A percentile compares a stretch with the other conserved stretches of the same genome.
phyloP scores from a whole-genome alignment of 2,888 invertebrate genomes.

The Acanthosepion pharaonis region DNA sequence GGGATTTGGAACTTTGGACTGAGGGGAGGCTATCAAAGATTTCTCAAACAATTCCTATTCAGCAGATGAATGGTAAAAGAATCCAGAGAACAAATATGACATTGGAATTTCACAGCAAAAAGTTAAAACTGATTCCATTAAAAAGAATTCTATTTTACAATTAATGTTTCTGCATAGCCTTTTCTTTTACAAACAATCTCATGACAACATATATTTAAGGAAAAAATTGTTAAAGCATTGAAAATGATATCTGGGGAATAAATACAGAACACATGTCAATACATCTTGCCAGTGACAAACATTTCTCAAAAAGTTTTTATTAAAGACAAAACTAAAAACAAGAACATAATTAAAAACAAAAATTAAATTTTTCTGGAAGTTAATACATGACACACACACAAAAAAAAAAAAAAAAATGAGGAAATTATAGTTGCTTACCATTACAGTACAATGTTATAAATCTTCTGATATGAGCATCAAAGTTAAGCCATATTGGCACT shows the following conservation, averaged over 20 bases:
- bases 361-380: no score
- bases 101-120: constrained; percentile 7
- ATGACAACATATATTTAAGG: background rate
- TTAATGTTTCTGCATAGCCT: background rate
- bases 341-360: no score
- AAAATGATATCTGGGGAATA: background rate
- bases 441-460: no score
- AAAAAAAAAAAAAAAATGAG: no score
- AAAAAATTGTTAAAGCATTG: background rate
- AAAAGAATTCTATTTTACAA: constrained; percentile 16
- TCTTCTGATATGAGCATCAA: background rate
- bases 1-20: background rate
- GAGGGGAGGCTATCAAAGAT: background rate
- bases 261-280: background rate
- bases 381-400: no score
- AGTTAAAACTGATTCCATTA: background rate
- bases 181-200: background rate
- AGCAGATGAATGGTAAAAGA: background rate
- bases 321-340: no score
- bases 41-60: background rate
- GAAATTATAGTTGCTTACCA: no score
- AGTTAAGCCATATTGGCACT: background rate
- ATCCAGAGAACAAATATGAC: background rate
- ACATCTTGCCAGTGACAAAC: background rate
- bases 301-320: background rate